These are phyloP conservation scores for Nebria salina DNA, from an alignment of 2,888 invertebrate genomes.

Conservation along the genomic window DNA sequence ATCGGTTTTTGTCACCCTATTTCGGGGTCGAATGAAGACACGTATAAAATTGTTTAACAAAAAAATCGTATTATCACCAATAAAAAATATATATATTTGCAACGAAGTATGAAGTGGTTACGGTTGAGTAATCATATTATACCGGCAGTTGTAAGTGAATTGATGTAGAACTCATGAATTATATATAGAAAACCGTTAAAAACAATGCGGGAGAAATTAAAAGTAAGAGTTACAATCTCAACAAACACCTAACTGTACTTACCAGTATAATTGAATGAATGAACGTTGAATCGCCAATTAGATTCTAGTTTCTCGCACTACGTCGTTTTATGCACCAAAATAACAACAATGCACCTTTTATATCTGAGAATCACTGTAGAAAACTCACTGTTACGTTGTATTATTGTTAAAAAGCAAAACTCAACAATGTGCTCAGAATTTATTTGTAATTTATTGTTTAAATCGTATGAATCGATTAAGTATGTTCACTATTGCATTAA, in stretches of 20 bases:
- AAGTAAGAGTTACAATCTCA: background rate
- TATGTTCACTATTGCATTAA: too few relatives aligned
- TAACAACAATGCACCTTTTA: too few relatives aligned
- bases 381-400: too few relatives aligned
- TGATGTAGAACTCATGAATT: background rate
- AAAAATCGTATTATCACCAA: background rate
- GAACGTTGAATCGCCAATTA: too few relatives aligned
- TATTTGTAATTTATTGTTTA: too few relatives aligned
- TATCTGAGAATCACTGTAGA: too few relatives aligned
- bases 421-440: too few relatives aligned
- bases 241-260: background rate
- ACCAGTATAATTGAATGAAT: too few relatives aligned
- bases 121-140: background rate
- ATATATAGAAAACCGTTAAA: constrained; percentile 9
- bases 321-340: too few relatives aligned
- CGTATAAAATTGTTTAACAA: background rate
- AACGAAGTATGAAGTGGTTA: background rate
- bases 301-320: too few relatives aligned
- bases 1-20: background rate
- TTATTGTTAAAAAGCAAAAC: too few relatives aligned
- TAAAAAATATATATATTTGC: background rate
- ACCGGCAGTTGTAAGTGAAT: background rate
- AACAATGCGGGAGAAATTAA: background rate
- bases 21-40: background rate
- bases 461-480: too few relatives aligned